phyloP scores from a whole-genome alignment of 2,113 vertebrate genomes.

The Ctenodactylus gundi region DNA sequence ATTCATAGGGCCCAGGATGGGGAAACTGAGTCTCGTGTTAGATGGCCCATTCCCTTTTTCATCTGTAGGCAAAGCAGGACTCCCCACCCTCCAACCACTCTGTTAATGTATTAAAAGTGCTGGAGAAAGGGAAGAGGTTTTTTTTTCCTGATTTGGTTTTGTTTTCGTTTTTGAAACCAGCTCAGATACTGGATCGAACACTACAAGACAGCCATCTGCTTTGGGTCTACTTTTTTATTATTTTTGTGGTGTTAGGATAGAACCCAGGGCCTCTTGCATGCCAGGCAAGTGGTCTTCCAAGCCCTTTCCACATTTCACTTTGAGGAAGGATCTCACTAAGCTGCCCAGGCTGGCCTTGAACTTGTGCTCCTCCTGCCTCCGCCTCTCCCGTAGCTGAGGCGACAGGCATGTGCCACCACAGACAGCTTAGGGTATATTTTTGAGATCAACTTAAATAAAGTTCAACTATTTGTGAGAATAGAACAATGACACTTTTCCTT shows the following conservation, averaged over 20 bases:
- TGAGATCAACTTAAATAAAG: neutral
- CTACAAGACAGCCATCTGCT: neutral
- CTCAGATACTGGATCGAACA: neutral
- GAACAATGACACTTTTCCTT: neutral
- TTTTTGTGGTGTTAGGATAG: no score
- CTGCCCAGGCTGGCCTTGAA: neutral
- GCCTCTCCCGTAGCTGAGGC: neutral
- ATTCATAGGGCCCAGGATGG: fast-evolving
- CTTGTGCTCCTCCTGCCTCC: neutral
- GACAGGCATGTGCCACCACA: neutral
- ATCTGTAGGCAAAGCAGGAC: neutral
- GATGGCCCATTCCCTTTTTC: neutral
- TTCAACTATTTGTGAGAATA: neutral
- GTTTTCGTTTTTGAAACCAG: neutral
- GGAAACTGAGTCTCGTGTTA: neutral
- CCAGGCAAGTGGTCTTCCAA: neutral
- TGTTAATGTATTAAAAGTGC: neutral
- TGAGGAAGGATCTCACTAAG: neutral
- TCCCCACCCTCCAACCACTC: fast-evolving
- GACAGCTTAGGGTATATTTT: neutral
- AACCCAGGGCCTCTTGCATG: neutral
- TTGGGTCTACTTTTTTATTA: no score
- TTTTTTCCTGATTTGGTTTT: no score
- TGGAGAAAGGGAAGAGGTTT: neutral
- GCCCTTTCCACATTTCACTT: neutral